Evolutionary conservation across 2,113 vertebrate genomes (phyloP).

Genomic region (Myodes glareolus): DNA sequence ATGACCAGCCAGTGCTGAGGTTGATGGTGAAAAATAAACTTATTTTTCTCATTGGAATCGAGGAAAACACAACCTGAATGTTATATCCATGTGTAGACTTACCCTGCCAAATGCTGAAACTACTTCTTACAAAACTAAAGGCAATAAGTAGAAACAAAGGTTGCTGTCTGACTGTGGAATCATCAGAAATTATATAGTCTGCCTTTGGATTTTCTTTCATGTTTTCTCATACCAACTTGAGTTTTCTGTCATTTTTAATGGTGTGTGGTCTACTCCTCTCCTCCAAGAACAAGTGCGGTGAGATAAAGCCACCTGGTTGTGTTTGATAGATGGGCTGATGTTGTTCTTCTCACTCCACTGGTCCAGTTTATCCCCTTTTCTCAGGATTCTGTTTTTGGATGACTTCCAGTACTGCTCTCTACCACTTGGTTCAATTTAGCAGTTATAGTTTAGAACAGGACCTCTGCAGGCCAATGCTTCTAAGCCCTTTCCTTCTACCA

Average conservation of each 20-base stretch:
- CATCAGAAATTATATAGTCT: background rate
- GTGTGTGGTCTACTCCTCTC: background rate
- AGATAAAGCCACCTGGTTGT: background rate
- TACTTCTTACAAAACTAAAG: background rate
- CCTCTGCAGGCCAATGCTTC: background rate
- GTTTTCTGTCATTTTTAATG: background rate
- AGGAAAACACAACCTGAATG: background rate
- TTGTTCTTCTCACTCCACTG: background rate
- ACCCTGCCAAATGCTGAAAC: background rate
- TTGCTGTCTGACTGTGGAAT: background rate
- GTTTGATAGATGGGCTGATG: background rate
- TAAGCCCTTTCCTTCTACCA: slow-evolving; percentile 1
- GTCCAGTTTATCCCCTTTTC: background rate
- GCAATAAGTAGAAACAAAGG: background rate
- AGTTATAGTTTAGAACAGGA: background rate
- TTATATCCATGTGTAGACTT: background rate
- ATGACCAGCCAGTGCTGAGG: background rate
- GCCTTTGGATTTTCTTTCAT: background rate
- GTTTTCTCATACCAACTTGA: background rate
- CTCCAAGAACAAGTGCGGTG: background rate
- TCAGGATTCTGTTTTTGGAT: slow-evolving; percentile 1
- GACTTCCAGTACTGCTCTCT: background rate
- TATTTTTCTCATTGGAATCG: background rate
- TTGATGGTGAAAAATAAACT: background rate
- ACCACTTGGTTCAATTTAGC: background rate